phyloP scores from a whole-genome alignment of 2,113 vertebrate genomes.

The Corythoichthys haematopterus region DNA sequence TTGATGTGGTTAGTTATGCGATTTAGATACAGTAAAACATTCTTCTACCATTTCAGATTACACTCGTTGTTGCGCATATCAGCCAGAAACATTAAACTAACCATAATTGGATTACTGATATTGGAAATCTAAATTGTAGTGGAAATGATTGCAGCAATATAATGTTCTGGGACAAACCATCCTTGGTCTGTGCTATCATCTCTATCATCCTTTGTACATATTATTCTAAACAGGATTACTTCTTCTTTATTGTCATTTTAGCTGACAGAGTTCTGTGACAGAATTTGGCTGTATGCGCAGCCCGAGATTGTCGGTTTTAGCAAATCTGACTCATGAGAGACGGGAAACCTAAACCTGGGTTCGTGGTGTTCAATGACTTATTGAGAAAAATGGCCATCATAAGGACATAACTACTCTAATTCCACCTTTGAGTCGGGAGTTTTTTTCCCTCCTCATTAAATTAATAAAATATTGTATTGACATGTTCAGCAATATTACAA shows the following conservation, averaged over 20 bases:
- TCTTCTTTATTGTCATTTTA: constrained; percentile 26
- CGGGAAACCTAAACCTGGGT: constrained; percentile 34
- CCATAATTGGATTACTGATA: constrained; percentile 20
- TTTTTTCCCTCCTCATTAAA: constrained; percentile 52
- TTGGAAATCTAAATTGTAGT: constrained; percentile 27
- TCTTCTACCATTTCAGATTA: not conserved
- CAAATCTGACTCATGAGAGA: constrained; percentile 55
- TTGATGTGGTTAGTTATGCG: not conserved
- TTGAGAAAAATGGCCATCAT: constrained; percentile 52
- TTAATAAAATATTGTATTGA: constrained; percentile 40
- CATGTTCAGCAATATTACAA: constrained; percentile 32
- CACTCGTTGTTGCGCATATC: not conserved
- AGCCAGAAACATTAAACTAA: not conserved
- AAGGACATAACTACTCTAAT: constrained; percentile 47
- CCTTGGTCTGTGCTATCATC: constrained; percentile 14
- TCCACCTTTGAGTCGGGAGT: constrained; percentile 52
- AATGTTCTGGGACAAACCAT: constrained; percentile 8
- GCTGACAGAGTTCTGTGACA: constrained; percentile 16
- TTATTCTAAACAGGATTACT: constrained; percentile 13
- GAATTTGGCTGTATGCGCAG: constrained; percentile 8
- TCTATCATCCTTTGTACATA: constrained; percentile 17
- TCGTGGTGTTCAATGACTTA: constrained; percentile 44
- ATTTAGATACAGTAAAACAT: not conserved
- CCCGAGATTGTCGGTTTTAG: constrained; percentile 46
- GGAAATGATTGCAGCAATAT: constrained; percentile 31